Conservation (phyloP, 2,888 invertebrate species). For the Metallyticus violacea region DNA sequence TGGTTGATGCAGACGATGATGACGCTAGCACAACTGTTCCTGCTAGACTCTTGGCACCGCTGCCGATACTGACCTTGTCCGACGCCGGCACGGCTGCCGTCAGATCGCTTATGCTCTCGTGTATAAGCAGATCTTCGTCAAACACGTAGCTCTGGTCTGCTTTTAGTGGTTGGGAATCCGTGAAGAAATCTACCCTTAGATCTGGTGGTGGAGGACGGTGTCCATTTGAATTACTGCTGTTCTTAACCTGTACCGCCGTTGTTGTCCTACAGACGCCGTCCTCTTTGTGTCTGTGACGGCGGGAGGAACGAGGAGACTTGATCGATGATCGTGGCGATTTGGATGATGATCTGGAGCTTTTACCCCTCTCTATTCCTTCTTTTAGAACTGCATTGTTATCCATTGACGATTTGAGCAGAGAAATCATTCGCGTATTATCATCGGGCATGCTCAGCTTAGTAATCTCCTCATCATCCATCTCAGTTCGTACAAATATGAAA, state of each 20-base stretch:
- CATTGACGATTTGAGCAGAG: neutral
- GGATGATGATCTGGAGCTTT: neutral
- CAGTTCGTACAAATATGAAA: slow-evolving; percentile 43
- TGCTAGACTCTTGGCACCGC: neutral
- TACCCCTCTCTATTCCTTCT: neutral
- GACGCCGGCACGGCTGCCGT: slow-evolving; percentile 37
- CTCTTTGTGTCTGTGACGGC: slow-evolving; percentile 17
- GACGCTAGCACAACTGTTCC: neutral
- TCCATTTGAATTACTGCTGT: slow-evolving; percentile 18
- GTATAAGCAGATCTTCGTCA: neutral
- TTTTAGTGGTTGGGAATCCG: slow-evolving; percentile 44
- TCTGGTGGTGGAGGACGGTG: slow-evolving; percentile 57
- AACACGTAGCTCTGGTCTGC: neutral
- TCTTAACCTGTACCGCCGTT: slow-evolving; percentile 1
- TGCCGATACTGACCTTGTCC: neutral
- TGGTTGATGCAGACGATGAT: neutral
- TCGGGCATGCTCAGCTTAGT: neutral
- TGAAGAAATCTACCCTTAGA: slow-evolving; percentile 61
- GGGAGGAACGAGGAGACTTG: slow-evolving; percentile 33
- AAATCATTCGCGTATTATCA: neutral
- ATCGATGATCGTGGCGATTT: neutral
- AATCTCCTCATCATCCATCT: slow-evolving; percentile 46
- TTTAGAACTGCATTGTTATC: neutral
- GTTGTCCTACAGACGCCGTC: slow-evolving; percentile 7
- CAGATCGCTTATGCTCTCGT: neutral